Evolutionary conservation across 2,113 vertebrate genomes (phyloP), one percentile per base, ranked within the genome.

Genomic region (Nesoenas mayeri): DNA sequence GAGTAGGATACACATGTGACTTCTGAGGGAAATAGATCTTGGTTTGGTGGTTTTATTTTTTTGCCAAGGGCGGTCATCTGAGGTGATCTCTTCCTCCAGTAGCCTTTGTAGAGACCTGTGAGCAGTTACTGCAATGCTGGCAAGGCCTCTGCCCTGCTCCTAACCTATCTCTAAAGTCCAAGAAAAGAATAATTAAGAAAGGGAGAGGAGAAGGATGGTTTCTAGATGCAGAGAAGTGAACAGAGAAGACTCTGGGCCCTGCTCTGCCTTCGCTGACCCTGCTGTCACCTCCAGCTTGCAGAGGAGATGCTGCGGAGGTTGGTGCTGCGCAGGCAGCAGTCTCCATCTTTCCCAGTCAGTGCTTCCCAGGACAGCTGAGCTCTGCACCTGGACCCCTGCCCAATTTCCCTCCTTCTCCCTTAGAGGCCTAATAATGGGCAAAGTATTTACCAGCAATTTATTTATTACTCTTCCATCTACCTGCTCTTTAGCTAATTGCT

Each of bases 1-100:
- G 4, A 48, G 5, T 3, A 11, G 18, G 29, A 29, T 8, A 11
- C 2, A 13, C 12, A 11, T 2, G 1, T 36, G 29, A 18, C 44
- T 89, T 69, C 50, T 58, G 24, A 48, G 42, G 3, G 26, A 60
- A 61, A 34, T 36, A 67, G 11, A 10, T 20, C 15, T 67, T 60
- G 42, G 5, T 34, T 53, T 38, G 38, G 8, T 66, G 6, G 15
- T 24, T 64, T 40, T 56, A 38, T 24, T 54, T 40, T 70, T 53
- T 61, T 47, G 7, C 18, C 26, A 24, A 40, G 47, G 19, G 20
- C n/a, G 14, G 15, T 42, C 0, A 2, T 9, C 5, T 72, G 70
- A 77, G 44, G 34, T 15, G 31, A 74, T 3, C 4, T 0, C 10
- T 9, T 74, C 36, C 57, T 47, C 5, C 61, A 60, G 44, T 24